Percentiles rank a stretch among this genome's conserved stretches.
Conservation (phyloP, 2,113 vertebrate species). For the Casuarius casuarius region DNA sequence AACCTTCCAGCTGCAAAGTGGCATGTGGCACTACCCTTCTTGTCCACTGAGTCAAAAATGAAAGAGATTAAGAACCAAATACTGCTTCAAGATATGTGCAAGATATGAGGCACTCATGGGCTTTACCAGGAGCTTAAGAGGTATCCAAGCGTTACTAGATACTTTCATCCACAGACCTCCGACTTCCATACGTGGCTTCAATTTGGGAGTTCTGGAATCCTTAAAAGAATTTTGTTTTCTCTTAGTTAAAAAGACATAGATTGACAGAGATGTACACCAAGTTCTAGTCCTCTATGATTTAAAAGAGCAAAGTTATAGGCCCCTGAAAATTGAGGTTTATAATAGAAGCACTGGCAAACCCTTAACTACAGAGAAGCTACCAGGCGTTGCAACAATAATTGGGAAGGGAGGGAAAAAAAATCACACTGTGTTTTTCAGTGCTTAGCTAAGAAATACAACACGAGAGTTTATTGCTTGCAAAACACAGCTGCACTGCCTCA, state of each 20-base stretch:
- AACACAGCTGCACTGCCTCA: constrained; percentile 80
- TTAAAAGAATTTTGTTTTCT: neutral
- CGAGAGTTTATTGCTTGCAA: constrained; percentile 77
- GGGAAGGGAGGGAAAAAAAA: constrained; percentile 60
- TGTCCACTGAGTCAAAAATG: neutral
- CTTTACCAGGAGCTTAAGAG: neutral
- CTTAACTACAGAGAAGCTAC: constrained; percentile 72
- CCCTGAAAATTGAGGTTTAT: constrained; percentile 67
- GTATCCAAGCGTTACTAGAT: neutral
- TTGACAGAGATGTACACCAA: constrained; percentile 4
- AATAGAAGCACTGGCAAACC: constrained; percentile 73
- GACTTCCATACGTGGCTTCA: neutral
- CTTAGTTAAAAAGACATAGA: neutral
- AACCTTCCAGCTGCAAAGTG: neutral
- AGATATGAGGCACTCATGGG: neutral
- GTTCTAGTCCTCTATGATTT: constrained; percentile 49
- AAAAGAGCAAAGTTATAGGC: constrained; percentile 60
- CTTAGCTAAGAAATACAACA: constrained; percentile 76
- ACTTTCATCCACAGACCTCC: neutral
- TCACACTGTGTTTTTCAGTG: constrained; percentile 72
- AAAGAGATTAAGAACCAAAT: neutral
- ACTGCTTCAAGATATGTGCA: neutral
- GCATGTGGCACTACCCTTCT: neutral
- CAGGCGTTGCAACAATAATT: constrained; percentile 67
- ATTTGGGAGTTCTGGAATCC: neutral